Base-by-base conservation (phyloP, 2,113 vertebrate species). In the Heterotis niloticus region DNA sequence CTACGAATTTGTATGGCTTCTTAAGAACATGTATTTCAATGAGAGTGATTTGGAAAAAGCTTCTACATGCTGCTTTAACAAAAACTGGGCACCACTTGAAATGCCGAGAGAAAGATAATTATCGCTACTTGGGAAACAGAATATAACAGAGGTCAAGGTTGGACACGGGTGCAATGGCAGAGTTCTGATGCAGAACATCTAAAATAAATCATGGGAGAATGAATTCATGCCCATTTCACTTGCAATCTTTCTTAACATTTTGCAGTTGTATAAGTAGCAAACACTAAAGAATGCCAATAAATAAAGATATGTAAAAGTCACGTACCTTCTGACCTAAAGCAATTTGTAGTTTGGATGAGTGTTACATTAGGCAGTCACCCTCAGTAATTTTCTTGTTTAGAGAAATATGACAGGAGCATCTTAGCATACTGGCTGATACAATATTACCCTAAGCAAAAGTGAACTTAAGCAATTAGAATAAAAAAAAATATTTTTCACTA, bases 31-130 rank as follows among this genome's bases (percentile, higher is more conserved):
- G 44, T n/a, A 72, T 72, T 72, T 34, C 12, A n/a, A 20, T 0
- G 5, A 17, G 51, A 51, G 18, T 52, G 14, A n/a, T 2, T 0
- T 72, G 51, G 10, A 7, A 20, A n/a, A n/a, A 54, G 44, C 14
- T 23, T 72, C 11, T 72, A 72, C 20, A 71, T 29, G 52, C 52
- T 52, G 29, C 18, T 23, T 71, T 18, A 51, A 28, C 28, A 72
- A 72, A 72, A 72, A 23, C 34, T 23, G 18, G 34, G 54, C 18
- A 17, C 69, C 11, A 16, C 23, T 72, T 44, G 34, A 44, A 4
- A 44, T 72, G 51, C 54, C 23, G 18, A 72, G 51, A 72, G 54
- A 52, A 52, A 72, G 69, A 72, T 72, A 52, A 72, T 72, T 18
- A 24, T 72, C 52, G 69, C 52, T 71, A 17, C 51, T 72, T 34